Base-by-base conservation (phyloP, 2,113 vertebrate genomes). In the Orientallactaga bullata region DNA sequence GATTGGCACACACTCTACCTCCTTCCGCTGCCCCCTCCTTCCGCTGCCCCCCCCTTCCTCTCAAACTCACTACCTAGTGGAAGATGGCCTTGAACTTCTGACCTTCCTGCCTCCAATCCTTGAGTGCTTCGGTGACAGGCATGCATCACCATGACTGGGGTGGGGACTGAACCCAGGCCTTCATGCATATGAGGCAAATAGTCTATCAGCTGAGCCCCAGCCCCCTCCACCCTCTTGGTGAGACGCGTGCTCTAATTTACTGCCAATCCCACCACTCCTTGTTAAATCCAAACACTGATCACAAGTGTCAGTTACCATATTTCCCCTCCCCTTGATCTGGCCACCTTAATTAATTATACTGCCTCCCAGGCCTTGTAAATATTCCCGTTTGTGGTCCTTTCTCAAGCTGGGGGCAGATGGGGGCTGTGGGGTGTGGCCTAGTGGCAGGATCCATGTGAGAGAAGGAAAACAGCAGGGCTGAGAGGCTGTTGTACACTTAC, bases 241-340 rank as follows among this genome's bases (percentile, higher is more conserved):
- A n/a, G 20, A 0, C 20, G 12, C 23, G 1, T 1, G 10, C n/a
- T 55, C 69, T 24, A 28, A 2, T 5, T n/a, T 51, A 24, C 66
- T 15, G 5, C 35, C 58, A 28, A 2, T 1, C 16, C 51, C 21
- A 35, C 28, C 21, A 9, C 10, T 1, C 6, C 20, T 26, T 0
- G 15, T 28, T 51, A n/a, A 39, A 42, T 28, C 9, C 37, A 68
- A 58, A 72, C 47, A 60, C n/a, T 7, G 17, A 61, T 7, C 16
- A 55, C 42, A 66, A 3, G 16, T n/a, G n/a, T 78, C 65, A 21
- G 15, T 5, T 16, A 21, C 30, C 47, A 0, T 58, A 13, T 55
- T 37, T 69, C 24, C 66, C n/a, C 47, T 37, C 17, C 30, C 58
- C 26, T 39, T 16, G 35, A 60, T 72, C 35, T 18, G 47, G 17